Percentiles rank a stretch among this genome's conserved stretches.
Evolutionary conservation across 2,797 vertebrate species (phyloP).

Genomic region (Danio jaintianensis): DNA sequence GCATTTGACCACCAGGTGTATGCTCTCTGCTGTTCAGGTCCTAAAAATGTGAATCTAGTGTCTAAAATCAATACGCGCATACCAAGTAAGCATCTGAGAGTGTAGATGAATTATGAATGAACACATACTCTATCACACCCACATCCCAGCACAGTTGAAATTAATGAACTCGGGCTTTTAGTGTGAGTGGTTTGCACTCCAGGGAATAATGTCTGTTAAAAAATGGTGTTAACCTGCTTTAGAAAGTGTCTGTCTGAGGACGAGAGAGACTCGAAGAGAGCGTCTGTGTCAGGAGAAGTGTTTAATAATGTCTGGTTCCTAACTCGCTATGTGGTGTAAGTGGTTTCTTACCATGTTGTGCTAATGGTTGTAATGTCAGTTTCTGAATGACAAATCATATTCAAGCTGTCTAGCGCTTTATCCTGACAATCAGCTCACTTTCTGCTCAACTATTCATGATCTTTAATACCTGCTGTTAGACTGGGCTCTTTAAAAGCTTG

Average conservation of each 20-base stretch:
- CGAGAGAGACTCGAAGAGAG: neutral
- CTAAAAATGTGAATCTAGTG: constrained; percentile 8
- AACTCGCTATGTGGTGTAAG: constrained; percentile 26
- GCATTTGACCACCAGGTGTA: neutral
- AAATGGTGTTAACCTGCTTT: constrained; percentile 38
- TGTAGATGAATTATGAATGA: constrained; percentile 54
- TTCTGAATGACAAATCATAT: constrained; percentile 48
- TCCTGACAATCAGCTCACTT: constrained; percentile 22
- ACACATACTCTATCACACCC: constrained; percentile 41
- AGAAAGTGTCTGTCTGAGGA: constrained; percentile 32
- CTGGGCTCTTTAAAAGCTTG: constrained; percentile 12
- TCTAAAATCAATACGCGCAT: constrained; percentile 31
- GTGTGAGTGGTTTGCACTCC: constrained; percentile 44
- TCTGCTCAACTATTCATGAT: constrained; percentile 40
- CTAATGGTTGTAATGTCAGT: constrained; percentile 39
- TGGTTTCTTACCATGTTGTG: constrained; percentile 18
- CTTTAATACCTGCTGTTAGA: constrained; percentile 5
- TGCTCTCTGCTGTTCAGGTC: neutral
- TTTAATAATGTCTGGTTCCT: constrained; percentile 38
- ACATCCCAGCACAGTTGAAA: constrained; percentile 42
- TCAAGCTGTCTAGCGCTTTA: constrained; percentile 27
- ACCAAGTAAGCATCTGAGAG: constrained; percentile 25
- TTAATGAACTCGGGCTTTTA: constrained; percentile 51
- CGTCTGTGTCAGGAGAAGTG: constrained; percentile 30
- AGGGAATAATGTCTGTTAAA: constrained; percentile 44